Evolutionary conservation across 2,888 invertebrate genomes (phyloP), one percentile per base, ranked within the genome.

Genomic region (Boloria selene): DNA sequence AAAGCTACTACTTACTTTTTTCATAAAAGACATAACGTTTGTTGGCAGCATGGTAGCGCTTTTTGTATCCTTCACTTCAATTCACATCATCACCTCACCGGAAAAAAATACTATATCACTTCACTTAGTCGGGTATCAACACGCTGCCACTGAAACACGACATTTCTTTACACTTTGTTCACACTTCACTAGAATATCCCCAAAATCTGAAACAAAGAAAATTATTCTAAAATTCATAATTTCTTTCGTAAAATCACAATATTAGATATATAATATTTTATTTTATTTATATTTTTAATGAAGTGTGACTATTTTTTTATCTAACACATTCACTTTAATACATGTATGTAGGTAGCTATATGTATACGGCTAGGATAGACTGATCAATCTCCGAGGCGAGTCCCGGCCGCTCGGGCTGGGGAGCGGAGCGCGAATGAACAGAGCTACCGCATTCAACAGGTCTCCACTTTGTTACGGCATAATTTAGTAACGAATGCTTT

Each of bases 1-100:
- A 18, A 38, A 62, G 70, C 56, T 65, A 56, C 67, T 69, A 91
- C 95, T 94, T 85, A 97, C 97, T 96, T 97, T 97, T 90, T 97
- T 97, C 96, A 97, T 96, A 90, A 97, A 97, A 78, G 97, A 97
- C 95, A 97, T 96, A 82, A 97, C 96, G 90, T 97, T 97, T 77
- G 96, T 96, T 74, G 97, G 97, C 94, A 97, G 94, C 97, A 97
- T 97, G 93, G 92, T 94, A 93, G 78, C 80, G 82, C 73, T 78
- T 80, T 13, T 52, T 26, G 38, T 83, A 71, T 72, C 47, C 60
- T 67, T 65, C 73, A 73, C 72, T 73, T 64, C 70, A 54, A 73
- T 63, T 76, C 72, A 77, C 76, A 77, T 73, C 70, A 75, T 75
- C 72, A 72, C 69, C 64, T 61, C 64, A 65, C 56, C 50, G 51